These are phyloP conservation scores for Mermis nigrescens DNA, from an alignment of 2,888 invertebrate species.

Conservation along the genomic window DNA sequence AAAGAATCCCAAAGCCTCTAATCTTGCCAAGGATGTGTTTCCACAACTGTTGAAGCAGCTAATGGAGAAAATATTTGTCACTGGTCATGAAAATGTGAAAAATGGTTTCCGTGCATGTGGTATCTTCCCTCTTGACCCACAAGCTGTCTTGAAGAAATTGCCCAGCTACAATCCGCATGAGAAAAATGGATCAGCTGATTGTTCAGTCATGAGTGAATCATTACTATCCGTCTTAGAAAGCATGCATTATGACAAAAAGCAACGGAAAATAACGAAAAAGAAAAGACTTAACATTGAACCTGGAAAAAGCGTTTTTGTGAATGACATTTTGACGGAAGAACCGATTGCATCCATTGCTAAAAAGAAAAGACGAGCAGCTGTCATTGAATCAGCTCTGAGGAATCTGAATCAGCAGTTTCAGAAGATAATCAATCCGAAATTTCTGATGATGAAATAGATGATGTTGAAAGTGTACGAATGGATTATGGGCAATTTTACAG, in stretches of 20 bases:
- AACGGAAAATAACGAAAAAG: no score
- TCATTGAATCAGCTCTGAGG: no score
- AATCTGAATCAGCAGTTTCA: no score
- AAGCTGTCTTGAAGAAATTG: neutral
- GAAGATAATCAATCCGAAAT: no score
- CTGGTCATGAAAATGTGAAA: neutral
- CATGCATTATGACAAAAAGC: neutral
- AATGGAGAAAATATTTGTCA: neutral
- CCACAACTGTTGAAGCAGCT: neutral
- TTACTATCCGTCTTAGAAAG: neutral
- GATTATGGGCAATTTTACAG: no score
- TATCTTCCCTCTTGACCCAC: neutral
- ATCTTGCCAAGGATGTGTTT: neutral
- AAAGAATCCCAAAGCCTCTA: neutral
- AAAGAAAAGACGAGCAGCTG: no score
- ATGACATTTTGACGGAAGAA: no score
- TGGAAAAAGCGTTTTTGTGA: neutral
- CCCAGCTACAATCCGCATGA: neutral
- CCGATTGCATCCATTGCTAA: no score
- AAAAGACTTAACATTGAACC: neutral
- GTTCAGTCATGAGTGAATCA: no score
- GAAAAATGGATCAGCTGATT: no score
- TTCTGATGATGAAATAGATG: no score
- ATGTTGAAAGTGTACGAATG: no score
- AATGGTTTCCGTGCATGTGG: neutral